These are phyloP conservation scores for Pterostichus niger DNA, from an alignment of 2,888 invertebrate genomes.

Conservation along the genomic window DNA sequence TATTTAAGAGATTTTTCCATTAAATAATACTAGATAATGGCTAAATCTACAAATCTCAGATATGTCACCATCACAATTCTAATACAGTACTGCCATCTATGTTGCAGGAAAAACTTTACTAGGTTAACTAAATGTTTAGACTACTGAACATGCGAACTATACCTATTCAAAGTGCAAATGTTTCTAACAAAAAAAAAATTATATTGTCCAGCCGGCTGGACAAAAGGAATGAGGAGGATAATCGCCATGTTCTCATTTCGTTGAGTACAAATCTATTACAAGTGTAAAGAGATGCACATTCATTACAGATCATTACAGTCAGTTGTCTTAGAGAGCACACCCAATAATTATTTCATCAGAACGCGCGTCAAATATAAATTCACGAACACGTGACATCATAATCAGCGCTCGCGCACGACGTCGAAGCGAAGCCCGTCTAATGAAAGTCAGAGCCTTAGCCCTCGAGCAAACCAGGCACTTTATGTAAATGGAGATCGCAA, in stretches of 20 bases:
- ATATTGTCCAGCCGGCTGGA: no score
- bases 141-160: no score
- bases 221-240: no score
- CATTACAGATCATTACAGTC: conserved; percentile 26
- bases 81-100: no score
- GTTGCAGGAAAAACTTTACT: no score
- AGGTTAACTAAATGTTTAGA: no score
- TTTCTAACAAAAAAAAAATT: no score
- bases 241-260: background rate
- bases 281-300: conserved; percentile 28
- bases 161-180: no score
- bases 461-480: conserved; percentile 51
- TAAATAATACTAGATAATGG: no score
- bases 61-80: no score
- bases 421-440: background rate
- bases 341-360: conserved; percentile 58
- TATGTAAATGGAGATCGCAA: conserved; percentile 58
- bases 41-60: no score
- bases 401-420: conserved; percentile 11
- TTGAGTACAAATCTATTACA: conserved; percentile 23
- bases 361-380: conserved; percentile 48
- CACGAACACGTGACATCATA: conserved; percentile 53
- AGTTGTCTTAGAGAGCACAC: background rate
- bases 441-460: conserved; percentile 44
- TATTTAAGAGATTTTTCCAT: no score